Evolutionary conservation across 2,113 vertebrate species (phyloP).

Genomic region (Microcebus lehilahytsara): DNA sequence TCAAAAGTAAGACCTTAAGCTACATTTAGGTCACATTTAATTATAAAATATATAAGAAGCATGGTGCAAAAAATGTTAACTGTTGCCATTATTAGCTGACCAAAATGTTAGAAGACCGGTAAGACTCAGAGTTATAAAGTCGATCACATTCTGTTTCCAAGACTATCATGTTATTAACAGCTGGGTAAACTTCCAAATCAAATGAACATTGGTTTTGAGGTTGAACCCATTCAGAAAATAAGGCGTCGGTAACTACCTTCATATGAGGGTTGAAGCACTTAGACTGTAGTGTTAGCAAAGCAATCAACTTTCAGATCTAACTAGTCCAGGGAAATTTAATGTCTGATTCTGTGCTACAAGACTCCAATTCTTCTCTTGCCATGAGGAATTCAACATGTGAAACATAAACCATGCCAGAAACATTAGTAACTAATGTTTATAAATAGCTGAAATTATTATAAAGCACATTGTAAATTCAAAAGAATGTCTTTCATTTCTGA

Average conservation of each 20-base stretch:
- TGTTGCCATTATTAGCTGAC: neutral
- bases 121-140: neutral
- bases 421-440: neutral
- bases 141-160: neutral
- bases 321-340: neutral
- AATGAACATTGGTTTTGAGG: constrained; percentile 8
- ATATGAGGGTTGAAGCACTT: neutral
- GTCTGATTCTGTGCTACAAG: neutral
- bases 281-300: neutral
- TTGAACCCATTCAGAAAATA: neutral
- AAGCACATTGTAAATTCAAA: neutral
- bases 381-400: neutral
- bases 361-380: neutral
- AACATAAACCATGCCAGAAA: neutral
- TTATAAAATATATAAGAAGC: neutral
- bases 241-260: neutral
- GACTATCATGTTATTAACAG: neutral
- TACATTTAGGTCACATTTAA: neutral
- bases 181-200: constrained; percentile 3
- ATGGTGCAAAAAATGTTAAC: neutral
- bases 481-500: neutral
- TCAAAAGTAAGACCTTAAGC: neutral
- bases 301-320: neutral
- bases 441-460: neutral
- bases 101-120: neutral